Base-by-base conservation (phyloP, 1,140 invertebrate genomes). In the Drosophila oshimai region DNA sequence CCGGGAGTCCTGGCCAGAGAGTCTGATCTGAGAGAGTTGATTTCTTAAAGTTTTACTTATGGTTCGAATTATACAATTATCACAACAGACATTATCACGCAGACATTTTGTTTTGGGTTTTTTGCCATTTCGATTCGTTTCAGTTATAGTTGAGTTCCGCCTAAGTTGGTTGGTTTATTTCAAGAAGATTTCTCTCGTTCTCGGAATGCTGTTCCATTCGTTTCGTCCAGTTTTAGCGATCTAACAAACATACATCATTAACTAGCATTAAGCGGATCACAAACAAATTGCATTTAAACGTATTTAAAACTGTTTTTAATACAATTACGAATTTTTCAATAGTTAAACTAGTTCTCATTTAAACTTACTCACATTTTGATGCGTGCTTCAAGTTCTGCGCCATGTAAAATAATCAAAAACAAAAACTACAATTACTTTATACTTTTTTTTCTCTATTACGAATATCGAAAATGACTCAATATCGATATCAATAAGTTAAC, bases 231-330 rank as follows among this genome's bases (percentile, higher is more conserved):
- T 42, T 62, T 15, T 55, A 73, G 70, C 49, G 37, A 45, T 80
- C 71, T 55, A 29, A 76, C 26, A 29, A 57, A 74, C n/a, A 50
- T 58, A 80, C 73, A 54, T 76, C 58, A 69, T 67, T 55, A 65
- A 80, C 33, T 86, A 87, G 80, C 71, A 73, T 17, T 86, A 87
- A 86, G 80, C 50, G 61, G 45, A 45, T 41, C 46, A 62, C 67
- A 86, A 88, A 86, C 81, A 86, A 88, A 86, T 88, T 86, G 81
- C 81, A 86, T 88, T 86, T 86, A 29, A 86, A 64, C 80, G 80
- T 87, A 73, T 73, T 60, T 64, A 62, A 76, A 68, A 71, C 60
- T 46, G 58, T 77, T 71, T 71, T 65, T 77, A 55, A 55, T 50
- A 49, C 33, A 70, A 54, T 51, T 76, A 74, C 34, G 47, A 65